Evolutionary conservation across 2,888 invertebrate genomes (phyloP).

Genomic region (Hetaerina titia): DNA sequence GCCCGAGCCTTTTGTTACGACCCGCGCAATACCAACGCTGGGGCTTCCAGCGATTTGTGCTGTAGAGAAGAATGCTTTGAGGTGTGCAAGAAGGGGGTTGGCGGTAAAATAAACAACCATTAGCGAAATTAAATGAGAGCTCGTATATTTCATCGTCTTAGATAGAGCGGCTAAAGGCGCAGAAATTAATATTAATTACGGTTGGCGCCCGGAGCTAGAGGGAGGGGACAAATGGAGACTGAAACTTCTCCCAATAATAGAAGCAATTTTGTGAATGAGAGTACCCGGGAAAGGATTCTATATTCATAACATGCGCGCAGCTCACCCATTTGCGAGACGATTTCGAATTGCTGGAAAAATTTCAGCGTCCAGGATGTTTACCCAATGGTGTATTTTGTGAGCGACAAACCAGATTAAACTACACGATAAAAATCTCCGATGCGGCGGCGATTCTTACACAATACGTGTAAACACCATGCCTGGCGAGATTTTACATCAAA

Average conservation of each 20-base stretch:
- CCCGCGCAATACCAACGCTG: not conserved
- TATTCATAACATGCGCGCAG: not conserved
- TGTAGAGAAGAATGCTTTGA: not conserved
- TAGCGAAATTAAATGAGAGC: constrained; percentile 5
- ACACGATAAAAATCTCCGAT: not conserved
- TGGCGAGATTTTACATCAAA: no score
- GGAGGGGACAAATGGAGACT: not conserved
- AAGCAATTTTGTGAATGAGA: not conserved
- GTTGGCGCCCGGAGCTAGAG: not conserved
- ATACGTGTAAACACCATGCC: no score
- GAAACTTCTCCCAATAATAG: not conserved
- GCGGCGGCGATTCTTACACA: no score
- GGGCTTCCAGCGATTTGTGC: constrained; percentile 8
- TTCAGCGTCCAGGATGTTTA: not conserved
- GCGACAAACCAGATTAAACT: not conserved
- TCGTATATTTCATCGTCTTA: not conserved
- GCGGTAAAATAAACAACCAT: constrained; percentile 8
- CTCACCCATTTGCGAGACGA: not conserved
- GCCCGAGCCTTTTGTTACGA: not conserved
- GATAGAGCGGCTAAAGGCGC: not conserved
- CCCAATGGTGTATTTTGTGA: not conserved
- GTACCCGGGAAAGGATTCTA: not conserved
- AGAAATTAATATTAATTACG: not conserved
- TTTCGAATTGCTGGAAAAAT: not conserved
- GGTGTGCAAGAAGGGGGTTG: not conserved